Evolutionary conservation across 2,797 vertebrate species (phyloP).

Genomic region (Microtus obscurus): DNA sequence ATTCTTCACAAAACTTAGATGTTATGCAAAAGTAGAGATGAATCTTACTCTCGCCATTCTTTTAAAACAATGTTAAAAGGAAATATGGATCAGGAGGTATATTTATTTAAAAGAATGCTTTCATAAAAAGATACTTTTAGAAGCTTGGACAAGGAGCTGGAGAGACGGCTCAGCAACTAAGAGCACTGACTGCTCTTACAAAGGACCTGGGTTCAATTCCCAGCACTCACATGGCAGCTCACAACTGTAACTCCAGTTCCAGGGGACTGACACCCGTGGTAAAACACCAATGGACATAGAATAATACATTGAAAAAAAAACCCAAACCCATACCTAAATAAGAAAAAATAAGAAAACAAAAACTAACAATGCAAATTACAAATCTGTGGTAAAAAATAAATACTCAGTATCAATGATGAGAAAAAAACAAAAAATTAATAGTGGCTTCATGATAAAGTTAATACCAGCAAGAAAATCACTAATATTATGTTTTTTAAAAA

Average conservation of each 20-base stretch:
- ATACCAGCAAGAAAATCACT: background rate
- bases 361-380: background rate
- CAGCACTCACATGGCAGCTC: too few relatives aligned
- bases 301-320: too few relatives aligned
- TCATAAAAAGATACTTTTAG: background rate
- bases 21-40: background rate
- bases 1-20: background rate
- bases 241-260: too few relatives aligned
- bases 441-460: background rate
- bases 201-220: background rate
- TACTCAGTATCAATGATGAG: background rate
- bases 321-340: too few relatives aligned
- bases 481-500: background rate
- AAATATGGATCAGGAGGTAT: background rate
- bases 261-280: too few relatives aligned
- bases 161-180: background rate
- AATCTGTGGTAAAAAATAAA: background rate
- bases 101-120: background rate
- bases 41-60: background rate
- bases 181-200: background rate
- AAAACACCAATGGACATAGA: too few relatives aligned
- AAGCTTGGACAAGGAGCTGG: background rate
- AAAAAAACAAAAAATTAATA: background rate
- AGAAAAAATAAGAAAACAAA: background rate
- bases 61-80: background rate